Conservation (phyloP, 2,113 vertebrate genomes). For the Catagonus wagneri region DNA sequence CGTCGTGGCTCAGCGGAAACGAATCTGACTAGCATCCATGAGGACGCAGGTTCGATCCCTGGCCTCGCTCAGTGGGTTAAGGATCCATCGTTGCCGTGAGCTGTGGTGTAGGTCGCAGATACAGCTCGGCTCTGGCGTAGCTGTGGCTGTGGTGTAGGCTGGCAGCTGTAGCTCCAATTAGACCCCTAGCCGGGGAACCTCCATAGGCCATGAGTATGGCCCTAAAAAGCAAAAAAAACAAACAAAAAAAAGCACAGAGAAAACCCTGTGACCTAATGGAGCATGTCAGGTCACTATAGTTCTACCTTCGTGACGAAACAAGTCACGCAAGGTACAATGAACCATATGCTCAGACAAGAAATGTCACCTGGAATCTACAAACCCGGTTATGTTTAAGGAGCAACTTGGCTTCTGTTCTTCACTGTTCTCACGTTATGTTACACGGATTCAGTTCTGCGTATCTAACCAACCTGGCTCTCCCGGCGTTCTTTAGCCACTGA, state of each 20-base stretch:
- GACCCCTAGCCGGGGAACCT: no score
- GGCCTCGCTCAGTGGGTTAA: no score
- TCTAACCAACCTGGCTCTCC: neutral
- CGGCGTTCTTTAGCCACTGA: neutral
- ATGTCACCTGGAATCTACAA: neutral
- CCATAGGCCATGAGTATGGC: no score
- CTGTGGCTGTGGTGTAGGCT: no score
- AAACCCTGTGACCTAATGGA: neutral
- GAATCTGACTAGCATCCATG: no score
- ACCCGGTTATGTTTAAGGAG: neutral
- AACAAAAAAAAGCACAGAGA: neutral
- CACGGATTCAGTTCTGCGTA: neutral
- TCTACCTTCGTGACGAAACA: neutral
- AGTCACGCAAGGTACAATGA: neutral
- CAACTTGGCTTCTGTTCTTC: neutral
- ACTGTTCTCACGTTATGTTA: neutral
- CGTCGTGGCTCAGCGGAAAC: no score
- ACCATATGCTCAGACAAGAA: neutral
- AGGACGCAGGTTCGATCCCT: no score
- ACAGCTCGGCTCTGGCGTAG: no score
- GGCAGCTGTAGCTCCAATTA: no score
- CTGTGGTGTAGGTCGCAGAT: no score
- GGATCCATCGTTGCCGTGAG: no score
- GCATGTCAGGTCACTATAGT: neutral
- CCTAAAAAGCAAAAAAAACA: no score